Base-by-base conservation (phyloP, 2,797 vertebrate genomes). In the Sebastes minor region DNA sequence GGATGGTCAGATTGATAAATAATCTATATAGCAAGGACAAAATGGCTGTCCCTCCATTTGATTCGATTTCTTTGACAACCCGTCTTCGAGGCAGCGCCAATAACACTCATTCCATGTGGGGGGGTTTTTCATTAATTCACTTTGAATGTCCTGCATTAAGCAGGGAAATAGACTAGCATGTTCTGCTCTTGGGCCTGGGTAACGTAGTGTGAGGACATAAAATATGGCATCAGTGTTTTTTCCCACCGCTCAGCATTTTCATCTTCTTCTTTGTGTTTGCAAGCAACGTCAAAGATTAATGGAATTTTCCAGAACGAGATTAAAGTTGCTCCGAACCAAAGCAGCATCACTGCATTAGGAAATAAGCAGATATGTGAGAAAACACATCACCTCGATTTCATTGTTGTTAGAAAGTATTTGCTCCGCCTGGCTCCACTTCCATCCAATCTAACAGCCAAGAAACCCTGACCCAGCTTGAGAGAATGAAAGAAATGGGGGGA, bases 21-120 rank as follows among this genome's bases (percentile, higher is more conserved):
- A 93, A 95, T 94, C 94, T 85, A 95, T 92, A 93, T 82, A 75
- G 88, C 89, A 92, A 92, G 91, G 92, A 93, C 93, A 93, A 91
- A 94, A 92, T 91, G 91, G 86, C 89, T 91, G 90, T 93, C 91
- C 87, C 78, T 86, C 86, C 80, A 82, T 92, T 93, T 87, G 81
- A 93, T 94, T 94, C 71, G 78, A 91, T 93, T 93, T 91, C 88
- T 90, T 91, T 89, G 87, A 93, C 92, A 92, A 81, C 74, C 71
- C 63, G 22, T 91, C 88, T 89, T 88, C 35, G 23, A 86, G 76
- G 85, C 89, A 67, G 82, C 80, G 56, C 80, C 79, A 83, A 68
- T 87, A 88, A 86, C 82, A 76, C 75, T 75, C 78, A 74, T 86
- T 87, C 69, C 69, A 84, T 10, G 46, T 12, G 2, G 67, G n/a